Evolutionary conservation across 1,140 invertebrate genomes (phyloP).

Genomic region (Drosophila equinoxialis): DNA sequence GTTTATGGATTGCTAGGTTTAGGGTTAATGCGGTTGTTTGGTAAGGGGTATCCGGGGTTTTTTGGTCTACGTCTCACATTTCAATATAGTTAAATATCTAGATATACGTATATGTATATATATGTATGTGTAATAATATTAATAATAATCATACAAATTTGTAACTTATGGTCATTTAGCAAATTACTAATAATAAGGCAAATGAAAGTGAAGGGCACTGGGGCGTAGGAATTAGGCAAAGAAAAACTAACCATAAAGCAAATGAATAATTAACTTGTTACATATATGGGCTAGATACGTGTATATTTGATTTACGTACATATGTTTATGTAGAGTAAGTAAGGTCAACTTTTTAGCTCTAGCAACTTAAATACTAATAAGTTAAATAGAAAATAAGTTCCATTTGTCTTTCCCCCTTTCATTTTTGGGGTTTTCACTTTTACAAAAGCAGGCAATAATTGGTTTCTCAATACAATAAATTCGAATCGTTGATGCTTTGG

Average conservation of each 20-base stretch:
- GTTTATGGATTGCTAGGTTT: slow-evolving; percentile 1
- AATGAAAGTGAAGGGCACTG: slow-evolving; percentile 76
- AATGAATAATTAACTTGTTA: slow-evolving; percentile 44
- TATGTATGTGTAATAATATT: slow-evolving; percentile 37
- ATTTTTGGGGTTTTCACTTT: slow-evolving; percentile 41
- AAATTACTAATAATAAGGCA: slow-evolving; percentile 78
- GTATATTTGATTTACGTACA: slow-evolving; percentile 64
- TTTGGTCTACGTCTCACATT: slow-evolving; percentile 37
- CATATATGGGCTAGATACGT: slow-evolving; percentile 25
- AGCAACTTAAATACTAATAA: slow-evolving; percentile 67
- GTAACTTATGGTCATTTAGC: slow-evolving; percentile 59
- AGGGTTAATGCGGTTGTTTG: slow-evolving; percentile 2
- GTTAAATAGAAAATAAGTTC: slow-evolving; percentile 2
- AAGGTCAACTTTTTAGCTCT: slow-evolving; percentile 58
- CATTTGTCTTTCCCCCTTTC: slow-evolving; percentile 3
- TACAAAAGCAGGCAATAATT: slow-evolving; percentile 69
- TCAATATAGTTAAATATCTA: slow-evolving; percentile 42
- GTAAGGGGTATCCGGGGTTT: not conserved
- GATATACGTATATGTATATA: slow-evolving; percentile 35
- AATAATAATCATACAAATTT: slow-evolving; percentile 65
- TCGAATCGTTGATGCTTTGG: slow-evolving; percentile 68
- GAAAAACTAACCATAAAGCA: slow-evolving; percentile 51
- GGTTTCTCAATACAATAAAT: slow-evolving; percentile 74
- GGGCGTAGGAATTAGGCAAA: slow-evolving; percentile 53
- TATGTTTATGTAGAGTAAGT: slow-evolving; percentile 1